These are phyloP conservation scores for Panonychus citri DNA, from an alignment of 1,140 invertebrate species.

Conservation along the genomic window DNA sequence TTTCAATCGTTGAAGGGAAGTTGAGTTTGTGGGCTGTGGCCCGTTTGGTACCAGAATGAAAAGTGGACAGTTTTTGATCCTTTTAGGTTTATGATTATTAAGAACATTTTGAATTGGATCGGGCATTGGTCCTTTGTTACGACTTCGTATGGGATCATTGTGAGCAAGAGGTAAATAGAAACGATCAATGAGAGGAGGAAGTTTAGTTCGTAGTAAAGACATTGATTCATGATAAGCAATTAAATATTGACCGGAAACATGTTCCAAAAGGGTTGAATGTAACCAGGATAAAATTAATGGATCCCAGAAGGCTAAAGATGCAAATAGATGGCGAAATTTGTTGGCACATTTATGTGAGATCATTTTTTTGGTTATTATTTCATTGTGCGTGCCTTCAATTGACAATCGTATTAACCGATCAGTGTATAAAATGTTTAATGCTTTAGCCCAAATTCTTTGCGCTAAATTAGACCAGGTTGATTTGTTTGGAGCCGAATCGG, in stretches of 20 bases:
- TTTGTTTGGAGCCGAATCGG: constrained; percentile 20
- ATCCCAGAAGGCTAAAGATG: constrained; percentile 14
- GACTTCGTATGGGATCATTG: constrained; percentile 2
- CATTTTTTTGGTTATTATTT: constrained; percentile 37
- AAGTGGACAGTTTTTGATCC: constrained; percentile 44
- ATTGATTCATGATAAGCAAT: constrained; percentile 53
- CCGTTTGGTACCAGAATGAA: constrained; percentile 40
- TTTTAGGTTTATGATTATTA: constrained; percentile 24
- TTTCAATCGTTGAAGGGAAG: constrained; percentile 31
- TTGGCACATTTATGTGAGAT: constrained; percentile 44
- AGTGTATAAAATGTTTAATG: constrained; percentile 39
- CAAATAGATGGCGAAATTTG: constrained; percentile 28
- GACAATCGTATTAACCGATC: constrained; percentile 43
- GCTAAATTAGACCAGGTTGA: constrained; percentile 39
- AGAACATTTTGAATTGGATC: constrained; percentile 9
- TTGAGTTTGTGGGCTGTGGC: constrained; percentile 23
- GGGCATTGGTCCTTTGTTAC: constrained; percentile 25
- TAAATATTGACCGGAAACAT: constrained; percentile 37
- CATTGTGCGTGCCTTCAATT: constrained; percentile 24
- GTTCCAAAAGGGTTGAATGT: constrained; percentile 43
- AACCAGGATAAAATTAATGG: constrained; percentile 45
- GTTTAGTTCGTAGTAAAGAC: constrained; percentile 43
- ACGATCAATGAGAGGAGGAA: constrained; percentile 50
- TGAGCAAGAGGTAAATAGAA: constrained; percentile 16
- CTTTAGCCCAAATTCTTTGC: constrained; percentile 37